phyloP scores from a whole-genome alignment of 2,797 vertebrate genomes.

The Sebastiscus tertius region DNA sequence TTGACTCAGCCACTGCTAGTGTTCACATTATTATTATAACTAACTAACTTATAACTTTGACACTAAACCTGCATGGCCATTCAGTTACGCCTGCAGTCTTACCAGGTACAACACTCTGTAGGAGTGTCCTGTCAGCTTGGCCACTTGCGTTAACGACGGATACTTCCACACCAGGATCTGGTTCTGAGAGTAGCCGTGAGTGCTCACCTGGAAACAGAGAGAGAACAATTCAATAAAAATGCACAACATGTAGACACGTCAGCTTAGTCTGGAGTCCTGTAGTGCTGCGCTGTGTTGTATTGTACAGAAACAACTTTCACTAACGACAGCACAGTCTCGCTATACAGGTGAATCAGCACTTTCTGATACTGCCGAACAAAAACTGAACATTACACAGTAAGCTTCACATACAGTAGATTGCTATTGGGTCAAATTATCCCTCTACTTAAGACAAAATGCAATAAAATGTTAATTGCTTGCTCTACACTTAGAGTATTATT shows the following conservation, averaged over 20 bases:
- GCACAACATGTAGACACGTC: neutral
- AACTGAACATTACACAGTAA: neutral
- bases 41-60: too few relatives aligned
- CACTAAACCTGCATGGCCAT: too few relatives aligned
- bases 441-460: neutral
- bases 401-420: neutral
- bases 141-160: constrained; percentile 87
- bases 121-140: constrained; percentile 88
- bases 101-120: constrained; percentile 89
- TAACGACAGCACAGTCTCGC: neutral
- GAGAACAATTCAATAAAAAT: neutral
- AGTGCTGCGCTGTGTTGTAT: neutral
- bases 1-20: too few relatives aligned
- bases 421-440: neutral
- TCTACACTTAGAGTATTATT: neutral
- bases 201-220: constrained; percentile 81
- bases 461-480: neutral
- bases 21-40: too few relatives aligned
- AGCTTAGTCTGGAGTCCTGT: neutral
- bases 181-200: constrained; percentile 89
- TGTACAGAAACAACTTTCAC: neutral
- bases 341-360: neutral
- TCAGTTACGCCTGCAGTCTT: constrained; percentile 17
- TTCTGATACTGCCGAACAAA: neutral
- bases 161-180: constrained; percentile 91